Conservation (phyloP, 2,888 invertebrate genomes). For the Drosophila affinis region DNA sequence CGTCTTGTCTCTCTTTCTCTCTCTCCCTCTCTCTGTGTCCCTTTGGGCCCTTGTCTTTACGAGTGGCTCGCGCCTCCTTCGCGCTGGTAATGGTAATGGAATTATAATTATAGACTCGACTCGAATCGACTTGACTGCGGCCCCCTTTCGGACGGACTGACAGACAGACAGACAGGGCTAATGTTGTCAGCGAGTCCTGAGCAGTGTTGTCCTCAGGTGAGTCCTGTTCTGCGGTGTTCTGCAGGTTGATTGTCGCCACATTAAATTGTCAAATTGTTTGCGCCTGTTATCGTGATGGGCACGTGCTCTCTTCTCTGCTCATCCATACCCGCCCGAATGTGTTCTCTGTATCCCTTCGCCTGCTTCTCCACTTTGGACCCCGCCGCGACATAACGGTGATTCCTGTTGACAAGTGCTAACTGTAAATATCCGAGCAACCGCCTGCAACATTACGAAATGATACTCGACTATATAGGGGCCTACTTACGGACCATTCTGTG, state of each 20-base stretch:
- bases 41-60: background rate
- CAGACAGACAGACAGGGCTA: slow-evolving; percentile 58
- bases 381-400: slow-evolving; percentile 17
- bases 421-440: background rate
- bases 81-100: slow-evolving; percentile 75
- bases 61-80: slow-evolving; percentile 48
- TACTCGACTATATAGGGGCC: background rate
- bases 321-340: too few species aligned
- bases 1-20: background rate
- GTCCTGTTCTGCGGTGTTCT: background rate
- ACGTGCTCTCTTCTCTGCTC: slow-evolving; percentile 59
- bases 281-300: slow-evolving; percentile 70
- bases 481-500: background rate
- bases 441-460: background rate
- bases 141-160: slow-evolving; percentile 38
- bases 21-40: background rate
- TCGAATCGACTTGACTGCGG: slow-evolving; percentile 33
- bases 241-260: slow-evolving; percentile 67
- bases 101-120: slow-evolving; percentile 81
- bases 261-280: slow-evolving; percentile 83
- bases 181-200: slow-evolving; percentile 70
- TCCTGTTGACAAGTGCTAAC: slow-evolving; percentile 20
- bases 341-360: slow-evolving; percentile 41
- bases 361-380: background rate
- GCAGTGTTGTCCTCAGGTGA: background rate